Evolutionary conservation across 1,140 invertebrate species (phyloP).

Genomic region (Limonius californicus): DNA sequence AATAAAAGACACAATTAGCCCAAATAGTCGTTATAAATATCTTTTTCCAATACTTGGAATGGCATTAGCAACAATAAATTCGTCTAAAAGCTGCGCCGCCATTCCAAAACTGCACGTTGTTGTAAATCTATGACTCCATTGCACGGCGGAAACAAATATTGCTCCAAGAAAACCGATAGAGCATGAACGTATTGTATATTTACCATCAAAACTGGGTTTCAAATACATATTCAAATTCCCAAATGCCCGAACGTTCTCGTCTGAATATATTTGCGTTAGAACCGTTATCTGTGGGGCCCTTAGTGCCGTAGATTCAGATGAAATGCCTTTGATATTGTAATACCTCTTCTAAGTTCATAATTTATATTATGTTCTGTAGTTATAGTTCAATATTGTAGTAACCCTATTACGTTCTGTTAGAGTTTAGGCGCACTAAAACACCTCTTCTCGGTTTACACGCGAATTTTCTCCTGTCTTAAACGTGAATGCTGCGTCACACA

Average conservation of each 20-base stretch:
- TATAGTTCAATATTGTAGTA: conserved; percentile 12
- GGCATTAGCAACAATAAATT: too few species aligned
- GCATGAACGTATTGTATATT: conserved; percentile 33
- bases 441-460: too few species aligned
- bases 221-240: conserved; percentile 45
- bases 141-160: conserved; percentile 25
- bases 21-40: background rate
- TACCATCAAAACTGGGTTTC: conserved; percentile 37
- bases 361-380: conserved; percentile 34
- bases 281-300: conserved; percentile 36
- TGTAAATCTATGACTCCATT: background rate
- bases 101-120: too few species aligned
- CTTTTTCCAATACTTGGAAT: background rate
- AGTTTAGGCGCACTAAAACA: background rate
- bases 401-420: background rate
- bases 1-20: too few species aligned
- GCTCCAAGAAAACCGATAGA: conserved; percentile 30
- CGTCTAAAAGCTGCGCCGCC: too few species aligned
- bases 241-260: conserved; percentile 38
- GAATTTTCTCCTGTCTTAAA: too few species aligned
- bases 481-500: too few species aligned
- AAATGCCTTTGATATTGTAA: conserved; percentile 45
- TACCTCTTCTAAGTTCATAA: conserved; percentile 39
- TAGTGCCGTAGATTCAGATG: conserved; percentile 41
- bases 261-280: conserved; percentile 43